These are phyloP conservation scores for Aegithalos caudatus DNA, from an alignment of 2,113 vertebrate species.

Conservation along the genomic window DNA sequence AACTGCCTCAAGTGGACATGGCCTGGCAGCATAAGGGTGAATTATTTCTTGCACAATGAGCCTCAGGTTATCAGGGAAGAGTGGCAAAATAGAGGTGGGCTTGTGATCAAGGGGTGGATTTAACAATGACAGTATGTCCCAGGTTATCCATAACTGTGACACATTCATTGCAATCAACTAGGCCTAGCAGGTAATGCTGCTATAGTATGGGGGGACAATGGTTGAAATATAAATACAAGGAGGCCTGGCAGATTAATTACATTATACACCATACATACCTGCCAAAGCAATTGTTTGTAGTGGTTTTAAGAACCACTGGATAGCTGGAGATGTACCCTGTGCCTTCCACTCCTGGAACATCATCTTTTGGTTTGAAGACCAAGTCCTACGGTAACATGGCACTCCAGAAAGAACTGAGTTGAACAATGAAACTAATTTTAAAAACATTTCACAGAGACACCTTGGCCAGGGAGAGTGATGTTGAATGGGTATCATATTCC, in stretches of 20 bases:
- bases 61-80: not conserved
- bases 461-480: not conserved
- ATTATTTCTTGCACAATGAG: not conserved
- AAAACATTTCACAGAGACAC: not conserved
- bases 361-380: not conserved
- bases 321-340: no score
- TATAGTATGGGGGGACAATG: not conserved
- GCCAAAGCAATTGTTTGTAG: not conserved
- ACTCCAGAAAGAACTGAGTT: not conserved
- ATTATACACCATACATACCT: not conserved
- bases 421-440: not conserved
- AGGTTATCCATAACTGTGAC: not conserved
- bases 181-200: not conserved
- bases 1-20: not conserved
- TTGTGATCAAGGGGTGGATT: not conserved
- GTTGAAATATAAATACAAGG: not conserved
- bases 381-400: no score
- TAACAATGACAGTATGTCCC: not conserved
- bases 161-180: not conserved
- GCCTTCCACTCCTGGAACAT: not conserved
- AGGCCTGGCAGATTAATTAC: not conserved
- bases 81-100: not conserved
- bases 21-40: not conserved
- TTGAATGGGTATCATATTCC: not conserved
- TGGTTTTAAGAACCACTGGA: not conserved